Conservation (phyloP, 1,140 invertebrate genomes). For the Bombus confusus region DNA sequence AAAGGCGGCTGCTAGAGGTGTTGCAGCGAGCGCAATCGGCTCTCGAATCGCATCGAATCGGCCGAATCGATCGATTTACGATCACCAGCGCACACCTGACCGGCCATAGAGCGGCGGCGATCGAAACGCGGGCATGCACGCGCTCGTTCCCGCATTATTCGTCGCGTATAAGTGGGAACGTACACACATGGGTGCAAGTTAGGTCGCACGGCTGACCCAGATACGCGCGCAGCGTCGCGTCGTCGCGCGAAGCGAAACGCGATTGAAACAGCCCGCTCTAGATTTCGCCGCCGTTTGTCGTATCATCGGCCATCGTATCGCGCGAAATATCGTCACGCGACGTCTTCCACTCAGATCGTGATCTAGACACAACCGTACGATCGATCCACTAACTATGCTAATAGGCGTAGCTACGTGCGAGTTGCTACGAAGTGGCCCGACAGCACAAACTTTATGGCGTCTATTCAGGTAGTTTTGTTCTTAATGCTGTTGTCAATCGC, state of each 20-base stretch:
- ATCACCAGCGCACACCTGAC: not conserved
- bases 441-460: not conserved
- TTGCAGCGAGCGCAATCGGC: not conserved
- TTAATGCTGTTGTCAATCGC: not conserved
- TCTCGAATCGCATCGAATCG: not conserved
- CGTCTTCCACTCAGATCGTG: not conserved
- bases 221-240: not conserved
- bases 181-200: not conserved
- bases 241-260: slow-evolving; percentile 1
- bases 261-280: not conserved
- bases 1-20: not conserved
- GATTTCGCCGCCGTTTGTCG: not conserved
- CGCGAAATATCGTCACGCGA: not conserved
- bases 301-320: not conserved
- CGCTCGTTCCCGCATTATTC: not conserved
- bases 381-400: not conserved
- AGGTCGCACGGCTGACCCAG: slow-evolving; percentile 1
- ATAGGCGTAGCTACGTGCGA: not conserved
- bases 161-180: not conserved
- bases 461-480: not conserved
- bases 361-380: not conserved
- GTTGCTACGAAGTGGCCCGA: not conserved
- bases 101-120: not conserved
- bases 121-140: not conserved
- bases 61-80: not conserved